Conservation (phyloP, 2,113 vertebrate species). For the Helogale parvula region DNA sequence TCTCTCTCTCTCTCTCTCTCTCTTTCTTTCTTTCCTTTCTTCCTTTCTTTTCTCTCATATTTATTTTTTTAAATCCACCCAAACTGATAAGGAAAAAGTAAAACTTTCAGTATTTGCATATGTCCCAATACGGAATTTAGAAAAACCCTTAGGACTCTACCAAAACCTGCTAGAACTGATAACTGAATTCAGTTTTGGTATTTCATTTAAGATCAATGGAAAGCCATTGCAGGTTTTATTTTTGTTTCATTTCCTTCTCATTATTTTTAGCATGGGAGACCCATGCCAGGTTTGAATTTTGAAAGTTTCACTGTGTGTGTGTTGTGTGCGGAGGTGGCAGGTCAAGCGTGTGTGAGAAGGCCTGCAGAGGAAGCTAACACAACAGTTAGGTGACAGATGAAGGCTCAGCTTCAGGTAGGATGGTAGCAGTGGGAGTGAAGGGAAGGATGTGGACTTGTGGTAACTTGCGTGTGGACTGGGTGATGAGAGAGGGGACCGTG, state of each 20-base stretch:
- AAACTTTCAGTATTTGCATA: not conserved
- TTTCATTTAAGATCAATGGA: not conserved
- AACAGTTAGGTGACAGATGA: not conserved
- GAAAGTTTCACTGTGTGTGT: not conserved
- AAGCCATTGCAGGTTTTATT: not conserved
- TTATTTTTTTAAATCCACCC: not conserved
- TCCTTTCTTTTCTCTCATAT: not conserved
- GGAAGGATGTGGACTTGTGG: not conserved
- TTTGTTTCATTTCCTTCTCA: not conserved
- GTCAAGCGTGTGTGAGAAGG: no score
- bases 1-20: no score
- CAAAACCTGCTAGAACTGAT: not conserved
- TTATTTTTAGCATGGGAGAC: not conserved
- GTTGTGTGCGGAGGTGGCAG: not conserved
- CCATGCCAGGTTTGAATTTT: not conserved
- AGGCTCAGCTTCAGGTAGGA: not conserved
- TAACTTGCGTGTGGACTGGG: not conserved
- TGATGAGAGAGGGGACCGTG: not conserved
- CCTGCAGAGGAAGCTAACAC: not conserved
- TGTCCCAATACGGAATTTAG: not conserved
- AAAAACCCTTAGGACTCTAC: not conserved
- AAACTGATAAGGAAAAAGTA: not conserved
- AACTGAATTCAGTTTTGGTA: not conserved
- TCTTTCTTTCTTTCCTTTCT: not conserved
- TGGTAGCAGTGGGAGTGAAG: not conserved